Percentiles rank a stretch among this genome's conserved stretches.
These are phyloP conservation scores for Meandrina meandrites DNA, from an alignment of 92 coral and sea anemone species.

Conservation along the genomic window DNA sequence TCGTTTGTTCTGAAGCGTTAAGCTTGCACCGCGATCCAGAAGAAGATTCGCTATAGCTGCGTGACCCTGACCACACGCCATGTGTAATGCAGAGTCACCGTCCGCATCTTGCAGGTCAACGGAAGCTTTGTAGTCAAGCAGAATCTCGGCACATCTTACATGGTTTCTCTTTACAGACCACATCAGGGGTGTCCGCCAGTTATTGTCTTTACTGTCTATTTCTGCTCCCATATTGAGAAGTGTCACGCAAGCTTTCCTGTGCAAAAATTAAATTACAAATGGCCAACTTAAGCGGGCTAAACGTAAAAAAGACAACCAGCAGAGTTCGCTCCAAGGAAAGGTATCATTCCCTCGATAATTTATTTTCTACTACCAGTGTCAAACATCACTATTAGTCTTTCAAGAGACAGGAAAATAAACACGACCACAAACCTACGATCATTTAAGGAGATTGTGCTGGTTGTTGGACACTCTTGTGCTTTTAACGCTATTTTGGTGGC, in stretches of 20 bases:
- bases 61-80: constrained; percentile 63
- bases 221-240: constrained; percentile 68
- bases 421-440: too few species aligned
- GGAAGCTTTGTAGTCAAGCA: constrained; percentile 60
- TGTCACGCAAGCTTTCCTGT: constrained; percentile 61
- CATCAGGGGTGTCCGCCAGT: constrained; percentile 67
- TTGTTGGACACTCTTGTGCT: background rate
- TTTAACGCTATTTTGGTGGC: background rate
- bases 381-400: background rate
- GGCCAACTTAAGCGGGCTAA: too few species aligned
- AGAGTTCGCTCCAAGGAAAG: background rate
- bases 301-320: background rate
- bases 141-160: constrained; percentile 58
- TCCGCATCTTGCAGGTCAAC: constrained; percentile 44
- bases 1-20: constrained; percentile 47
- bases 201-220: constrained; percentile 61
- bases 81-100: constrained; percentile 75
- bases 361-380: background rate
- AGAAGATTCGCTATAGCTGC: constrained; percentile 49
- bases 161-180: constrained; percentile 59
- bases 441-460: too few species aligned
- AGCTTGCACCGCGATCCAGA: constrained; percentile 70
- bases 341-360: background rate
- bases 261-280: background rate
- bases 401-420: too few species aligned